Percentiles rank a stretch among this genome's conserved stretches.
Evolutionary conservation across 1,140 invertebrate species (phyloP).

Genomic region (Polypedilum vanderplanki): DNA sequence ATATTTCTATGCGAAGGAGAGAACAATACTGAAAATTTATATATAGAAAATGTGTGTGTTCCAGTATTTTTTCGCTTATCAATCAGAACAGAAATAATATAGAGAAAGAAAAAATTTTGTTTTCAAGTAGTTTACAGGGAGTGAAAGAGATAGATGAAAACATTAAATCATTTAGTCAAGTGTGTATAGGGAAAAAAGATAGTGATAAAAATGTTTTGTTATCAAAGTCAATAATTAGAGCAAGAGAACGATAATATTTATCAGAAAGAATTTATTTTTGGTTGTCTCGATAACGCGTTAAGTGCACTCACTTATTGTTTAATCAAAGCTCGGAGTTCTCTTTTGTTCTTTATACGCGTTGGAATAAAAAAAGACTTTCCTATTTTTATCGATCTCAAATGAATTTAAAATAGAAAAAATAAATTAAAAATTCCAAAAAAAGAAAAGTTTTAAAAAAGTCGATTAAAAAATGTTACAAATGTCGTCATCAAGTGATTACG

Average conservation of each 20-base stretch:
- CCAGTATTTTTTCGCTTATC: conserved; percentile 6
- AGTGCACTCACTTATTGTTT: neutral
- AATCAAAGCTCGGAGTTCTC: neutral
- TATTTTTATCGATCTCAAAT: neutral
- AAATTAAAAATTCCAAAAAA: conserved; percentile 3
- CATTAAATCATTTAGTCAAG: no score
- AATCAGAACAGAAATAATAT: conserved; percentile 11
- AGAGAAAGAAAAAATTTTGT: neutral
- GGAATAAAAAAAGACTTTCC: neutral
- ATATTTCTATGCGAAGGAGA: neutral
- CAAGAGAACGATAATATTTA: neutral
- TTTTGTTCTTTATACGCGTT: neutral
- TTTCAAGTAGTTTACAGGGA: neutral
- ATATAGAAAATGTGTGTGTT: neutral
- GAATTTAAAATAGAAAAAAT: neutral
- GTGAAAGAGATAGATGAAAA: neutral
- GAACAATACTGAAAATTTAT: neutral
- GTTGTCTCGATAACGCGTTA: neutral
- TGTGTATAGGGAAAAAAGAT: neutral
- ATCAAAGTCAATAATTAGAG: neutral
- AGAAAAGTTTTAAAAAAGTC: neutral
- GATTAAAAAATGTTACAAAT: conserved; percentile 23
- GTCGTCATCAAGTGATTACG: conserved; percentile 18
- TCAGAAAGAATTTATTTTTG: neutral
- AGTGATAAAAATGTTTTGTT: neutral